Evolutionary conservation across 2,797 vertebrate genomes (phyloP).

Genomic region (Phataginus tricuspis): DNA sequence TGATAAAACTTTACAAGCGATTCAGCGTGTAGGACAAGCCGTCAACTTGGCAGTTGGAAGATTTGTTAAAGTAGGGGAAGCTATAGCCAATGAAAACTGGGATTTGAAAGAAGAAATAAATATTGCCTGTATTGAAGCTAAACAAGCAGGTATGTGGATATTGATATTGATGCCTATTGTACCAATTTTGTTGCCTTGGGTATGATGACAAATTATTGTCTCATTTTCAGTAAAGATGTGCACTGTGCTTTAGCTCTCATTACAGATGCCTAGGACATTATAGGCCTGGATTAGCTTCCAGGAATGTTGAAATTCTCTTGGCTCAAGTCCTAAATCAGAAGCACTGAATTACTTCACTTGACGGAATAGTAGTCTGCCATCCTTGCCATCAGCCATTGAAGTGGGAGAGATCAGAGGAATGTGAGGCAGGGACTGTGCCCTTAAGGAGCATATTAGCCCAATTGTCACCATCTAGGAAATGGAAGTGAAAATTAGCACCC

Average conservation of each 20-base stretch:
- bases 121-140: slow-evolving; percentile 95
- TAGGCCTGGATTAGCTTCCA: background rate
- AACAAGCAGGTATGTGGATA: slow-evolving; percentile 92
- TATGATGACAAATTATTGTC: background rate
- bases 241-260: background rate
- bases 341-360: background rate
- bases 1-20: slow-evolving; percentile 94
- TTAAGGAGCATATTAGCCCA: background rate
- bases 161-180: background rate
- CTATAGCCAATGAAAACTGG: slow-evolving; percentile 95
- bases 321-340: background rate
- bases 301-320: background rate
- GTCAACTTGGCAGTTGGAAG: slow-evolving; percentile 96
- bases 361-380: background rate
- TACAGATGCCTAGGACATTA: background rate
- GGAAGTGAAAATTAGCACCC: background rate
- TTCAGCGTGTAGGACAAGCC: slow-evolving; percentile 96
- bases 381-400: background rate
- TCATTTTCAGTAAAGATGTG: background rate
- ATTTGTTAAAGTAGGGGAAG: slow-evolving; percentile 97
- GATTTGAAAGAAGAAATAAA: slow-evolving; percentile 98
- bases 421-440: background rate
- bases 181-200: background rate
- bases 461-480: background rate
- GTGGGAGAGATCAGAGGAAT: background rate